phyloP scores from a whole-genome alignment of 1,140 invertebrate species.

The Tribolium castaneum region DNA sequence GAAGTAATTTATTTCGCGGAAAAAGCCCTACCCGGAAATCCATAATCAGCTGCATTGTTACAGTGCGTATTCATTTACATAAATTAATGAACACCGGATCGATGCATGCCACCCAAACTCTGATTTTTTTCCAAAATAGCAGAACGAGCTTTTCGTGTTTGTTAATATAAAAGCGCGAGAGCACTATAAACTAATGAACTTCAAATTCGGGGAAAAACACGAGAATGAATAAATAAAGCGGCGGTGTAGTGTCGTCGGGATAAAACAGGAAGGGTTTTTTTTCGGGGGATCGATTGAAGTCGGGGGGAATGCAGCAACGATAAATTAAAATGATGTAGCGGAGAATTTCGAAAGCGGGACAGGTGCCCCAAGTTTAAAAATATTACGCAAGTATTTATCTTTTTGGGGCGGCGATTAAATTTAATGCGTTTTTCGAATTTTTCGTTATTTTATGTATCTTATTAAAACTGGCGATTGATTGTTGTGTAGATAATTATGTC shows the following conservation, averaged over 20 bases:
- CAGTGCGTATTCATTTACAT: slow-evolving; percentile 7
- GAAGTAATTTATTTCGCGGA: background rate
- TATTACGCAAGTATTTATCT: background rate
- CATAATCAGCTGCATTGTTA: slow-evolving; percentile 17
- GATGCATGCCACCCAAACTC: background rate
- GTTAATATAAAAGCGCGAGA: background rate
- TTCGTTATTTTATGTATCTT: too few species aligned
- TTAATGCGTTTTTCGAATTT: too few species aligned
- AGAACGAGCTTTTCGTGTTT: background rate
- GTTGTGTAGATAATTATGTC: background rate
- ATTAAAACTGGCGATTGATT: background rate
- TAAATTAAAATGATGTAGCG: background rate
- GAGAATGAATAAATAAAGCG: background rate
- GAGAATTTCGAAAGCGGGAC: background rate
- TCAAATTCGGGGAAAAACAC: background rate
- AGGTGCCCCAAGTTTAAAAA: background rate
- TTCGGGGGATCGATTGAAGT: background rate
- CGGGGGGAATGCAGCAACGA: background rate
- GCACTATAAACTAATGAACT: slow-evolving; percentile 4
- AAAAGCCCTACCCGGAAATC: background rate
- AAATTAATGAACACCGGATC: slow-evolving; percentile 13
- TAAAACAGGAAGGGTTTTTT: background rate
- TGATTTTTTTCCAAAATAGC: background rate
- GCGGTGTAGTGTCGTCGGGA: background rate
- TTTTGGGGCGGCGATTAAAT: too few species aligned